phyloP scores from a whole-genome alignment of 2,797 vertebrate genomes.

The Tadarida brasiliensis region DNA sequence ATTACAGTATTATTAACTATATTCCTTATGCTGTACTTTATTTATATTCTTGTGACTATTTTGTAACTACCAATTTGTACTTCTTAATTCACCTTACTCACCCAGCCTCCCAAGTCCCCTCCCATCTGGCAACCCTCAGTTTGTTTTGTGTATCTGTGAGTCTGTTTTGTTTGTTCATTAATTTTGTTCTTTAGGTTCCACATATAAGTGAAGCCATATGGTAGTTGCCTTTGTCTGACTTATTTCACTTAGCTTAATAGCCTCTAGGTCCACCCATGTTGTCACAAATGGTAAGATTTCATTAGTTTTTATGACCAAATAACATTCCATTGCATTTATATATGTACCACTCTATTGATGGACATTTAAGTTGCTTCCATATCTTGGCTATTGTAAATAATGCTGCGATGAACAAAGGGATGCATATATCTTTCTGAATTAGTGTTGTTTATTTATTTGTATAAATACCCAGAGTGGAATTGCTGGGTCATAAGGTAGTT shows the following conservation, averaged over 20 bases:
- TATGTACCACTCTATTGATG: not conserved
- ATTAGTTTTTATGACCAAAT: not conserved
- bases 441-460: not conserved
- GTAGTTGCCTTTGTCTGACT: not conserved
- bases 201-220: not conserved
- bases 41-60: not conserved
- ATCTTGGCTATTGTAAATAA: not conserved
- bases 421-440: not conserved
- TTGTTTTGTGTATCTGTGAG: not conserved
- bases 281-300: not conserved
- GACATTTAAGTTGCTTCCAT: not conserved
- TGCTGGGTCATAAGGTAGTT: not conserved
- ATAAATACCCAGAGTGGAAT: not conserved
- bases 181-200: not conserved
- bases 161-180: not conserved
- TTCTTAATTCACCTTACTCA: not conserved
- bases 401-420: not conserved
- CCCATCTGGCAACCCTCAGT: not conserved
- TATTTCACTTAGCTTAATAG: not conserved
- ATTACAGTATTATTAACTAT: not conserved
- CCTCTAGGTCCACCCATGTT: not conserved
- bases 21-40: not conserved
- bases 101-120: not conserved
- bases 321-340: not conserved
- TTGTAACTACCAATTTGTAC: not conserved